Conservation (phyloP, 2,797 vertebrate species). For the Amblyopsis hoosieri region DNA sequence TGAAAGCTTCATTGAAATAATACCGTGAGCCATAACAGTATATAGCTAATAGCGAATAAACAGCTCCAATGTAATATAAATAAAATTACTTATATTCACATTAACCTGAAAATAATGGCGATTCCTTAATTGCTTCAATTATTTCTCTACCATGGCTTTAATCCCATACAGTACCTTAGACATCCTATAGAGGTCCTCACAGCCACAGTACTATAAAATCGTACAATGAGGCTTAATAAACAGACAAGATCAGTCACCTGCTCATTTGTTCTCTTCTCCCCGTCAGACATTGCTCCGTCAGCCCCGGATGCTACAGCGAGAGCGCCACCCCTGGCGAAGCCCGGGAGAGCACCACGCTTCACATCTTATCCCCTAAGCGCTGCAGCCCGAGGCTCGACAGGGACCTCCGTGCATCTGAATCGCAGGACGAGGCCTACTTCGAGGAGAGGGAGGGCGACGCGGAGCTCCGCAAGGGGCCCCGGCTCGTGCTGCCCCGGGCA, state of each 20-base stretch:
- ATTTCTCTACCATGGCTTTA: too few relatives aligned
- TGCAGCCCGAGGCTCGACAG: slow-evolving; percentile 38
- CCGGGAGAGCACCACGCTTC: slow-evolving; percentile 80
- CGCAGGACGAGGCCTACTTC: slow-evolving; percentile 62
- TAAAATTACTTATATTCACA: too few relatives aligned
- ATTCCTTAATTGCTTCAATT: too few relatives aligned
- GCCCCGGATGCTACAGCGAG: slow-evolving; percentile 44
- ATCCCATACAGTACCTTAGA: too few relatives aligned
- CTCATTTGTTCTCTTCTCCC: background rate
- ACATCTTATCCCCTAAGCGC: slow-evolving; percentile 69
- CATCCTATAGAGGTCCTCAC: too few relatives aligned
- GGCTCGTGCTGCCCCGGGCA: slow-evolving; percentile 59
- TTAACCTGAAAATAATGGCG: too few relatives aligned
- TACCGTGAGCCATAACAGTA: too few relatives aligned
- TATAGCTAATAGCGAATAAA: too few relatives aligned
- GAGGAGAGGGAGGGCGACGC: slow-evolving; percentile 60
- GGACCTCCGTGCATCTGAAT: slow-evolving; percentile 73
- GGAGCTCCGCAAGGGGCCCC: slow-evolving; percentile 45
- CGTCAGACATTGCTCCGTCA: slow-evolving; percentile 54
- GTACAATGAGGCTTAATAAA: too few relatives aligned
- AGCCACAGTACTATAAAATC: too few relatives aligned
- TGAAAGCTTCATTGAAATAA: too few relatives aligned
- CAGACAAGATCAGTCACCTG: background rate
- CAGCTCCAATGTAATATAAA: too few relatives aligned
- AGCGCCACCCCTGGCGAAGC: slow-evolving; percentile 53